Conservation (phyloP, 2,888 invertebrate genomes). For the Agrochola circellaris region DNA sequence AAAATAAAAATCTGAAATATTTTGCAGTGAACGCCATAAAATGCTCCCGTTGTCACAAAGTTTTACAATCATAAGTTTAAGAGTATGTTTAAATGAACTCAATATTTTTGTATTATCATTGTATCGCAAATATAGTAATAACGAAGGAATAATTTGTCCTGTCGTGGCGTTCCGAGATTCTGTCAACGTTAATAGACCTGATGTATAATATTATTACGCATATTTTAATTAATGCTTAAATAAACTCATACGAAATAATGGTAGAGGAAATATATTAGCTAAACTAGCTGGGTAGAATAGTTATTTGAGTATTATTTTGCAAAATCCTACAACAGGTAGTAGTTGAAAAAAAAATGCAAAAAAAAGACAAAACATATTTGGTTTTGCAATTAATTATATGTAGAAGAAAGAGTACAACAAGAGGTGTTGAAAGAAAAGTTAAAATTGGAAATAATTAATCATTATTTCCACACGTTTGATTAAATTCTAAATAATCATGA, state of each 20-base stretch:
- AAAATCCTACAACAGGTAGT: neutral
- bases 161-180: constrained; percentile 19
- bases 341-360: constrained; percentile 9
- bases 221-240: constrained; percentile 21
- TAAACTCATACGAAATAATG: constrained; percentile 10
- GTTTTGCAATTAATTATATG: neutral
- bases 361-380: neutral
- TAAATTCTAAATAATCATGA: neutral
- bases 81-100: constrained; percentile 23
- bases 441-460: neutral
- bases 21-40: constrained; percentile 32
- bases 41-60: constrained; percentile 18
- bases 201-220: constrained; percentile 20
- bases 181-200: neutral
- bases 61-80: neutral
- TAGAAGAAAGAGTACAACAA: constrained; percentile 24
- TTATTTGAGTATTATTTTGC: constrained; percentile 28
- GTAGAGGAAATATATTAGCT: constrained; percentile 22
- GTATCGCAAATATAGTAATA: constrained; percentile 28
- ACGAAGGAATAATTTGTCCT: constrained; percentile 33
- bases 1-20: constrained; percentile 4
- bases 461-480: neutral
- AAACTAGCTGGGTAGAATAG: constrained; percentile 35
- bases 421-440: neutral
- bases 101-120: constrained; percentile 60